Base-by-base conservation (phyloP, 2,797 vertebrate genomes). In the Phaenicophaeus curvirostris region DNA sequence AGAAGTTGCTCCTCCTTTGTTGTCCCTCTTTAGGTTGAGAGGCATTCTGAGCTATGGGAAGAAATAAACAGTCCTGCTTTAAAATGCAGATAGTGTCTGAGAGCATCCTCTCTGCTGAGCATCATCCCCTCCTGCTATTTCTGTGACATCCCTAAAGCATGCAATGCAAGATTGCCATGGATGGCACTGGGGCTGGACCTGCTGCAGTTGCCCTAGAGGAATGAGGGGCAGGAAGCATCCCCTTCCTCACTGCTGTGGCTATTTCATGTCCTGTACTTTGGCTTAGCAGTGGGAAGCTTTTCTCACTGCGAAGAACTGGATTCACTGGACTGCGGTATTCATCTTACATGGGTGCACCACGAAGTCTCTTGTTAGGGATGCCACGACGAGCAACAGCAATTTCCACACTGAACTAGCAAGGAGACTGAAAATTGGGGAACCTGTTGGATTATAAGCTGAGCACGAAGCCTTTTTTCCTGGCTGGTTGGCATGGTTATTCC, bases 311-410 rank as follows among this genome's bases (percentile, higher is more conserved):
- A 30, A 51, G 50, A 73, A 5, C 48, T 42, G 24, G 19, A 31
- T 83, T 55, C 7, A 24, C 1, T 2, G 20, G 24, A n/a, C n/a
- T 44, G 4, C 0, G 0, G 6, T 59, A 41, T 14, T 44, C 1
- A 2, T 53, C n/a, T 69, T 53, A 35, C 17, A 2, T 15, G 24
- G 31, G 14, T 61, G 25, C 31, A 23, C 37, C 4, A 2, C 71
- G 35, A 21, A 66, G 13, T 48, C 46, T 69, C 8, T 3, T 2
- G 8, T 44, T 62, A 2, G 5, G 13, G 25, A 7, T 82, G 51
- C 23, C 30, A 16, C 10, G 44, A 55, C 0, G 2, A 87, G 37
- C 50, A 53, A 2, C n/a, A 5, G 9, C 11, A 28, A 46, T 85
- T 87, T 25, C 83, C 74, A 13, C 63, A 19, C 0, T 28, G 50